These are phyloP conservation scores for rabbit (Oryctolagus cuniculus) DNA, from an alignment of 2,113 vertebrate genomes.

Conservation along the genomic window DNA sequence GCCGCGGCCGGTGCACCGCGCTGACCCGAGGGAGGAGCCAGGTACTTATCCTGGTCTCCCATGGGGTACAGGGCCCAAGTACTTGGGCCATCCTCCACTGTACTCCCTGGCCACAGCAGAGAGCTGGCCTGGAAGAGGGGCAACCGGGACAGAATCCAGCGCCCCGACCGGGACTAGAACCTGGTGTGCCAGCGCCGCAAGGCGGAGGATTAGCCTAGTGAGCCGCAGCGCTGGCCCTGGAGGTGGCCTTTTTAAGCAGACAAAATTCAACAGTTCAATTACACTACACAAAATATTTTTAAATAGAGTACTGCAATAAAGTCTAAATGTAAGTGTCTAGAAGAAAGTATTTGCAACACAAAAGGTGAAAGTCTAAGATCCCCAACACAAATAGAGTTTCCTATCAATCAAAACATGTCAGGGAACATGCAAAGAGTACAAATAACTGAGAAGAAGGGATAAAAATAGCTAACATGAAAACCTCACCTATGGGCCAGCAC, in stretches of 20 bases:
- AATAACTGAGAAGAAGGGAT: neutral
- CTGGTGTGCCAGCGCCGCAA: too few species aligned
- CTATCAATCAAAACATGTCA: neutral
- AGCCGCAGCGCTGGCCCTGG: too few species aligned
- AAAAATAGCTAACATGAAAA: neutral
- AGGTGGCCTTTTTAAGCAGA: neutral
- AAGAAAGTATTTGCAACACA: neutral
- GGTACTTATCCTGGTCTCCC: too few species aligned
- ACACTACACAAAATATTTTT: slow-evolving; percentile 15
- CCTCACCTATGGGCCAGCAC: neutral
- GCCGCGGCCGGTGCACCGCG: too few species aligned
- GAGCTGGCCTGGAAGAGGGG: too few species aligned
- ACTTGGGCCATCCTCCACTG: too few species aligned
- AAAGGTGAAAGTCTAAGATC: neutral
- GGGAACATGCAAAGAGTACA: neutral
- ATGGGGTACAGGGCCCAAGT: too few species aligned
- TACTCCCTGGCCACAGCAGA: too few species aligned
- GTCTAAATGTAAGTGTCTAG: neutral
- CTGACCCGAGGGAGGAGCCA: too few species aligned
- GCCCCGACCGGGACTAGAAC: too few species aligned
- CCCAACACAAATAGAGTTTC: neutral
- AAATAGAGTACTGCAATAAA: neutral
- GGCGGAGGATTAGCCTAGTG: too few species aligned
- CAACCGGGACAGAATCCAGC: too few species aligned
- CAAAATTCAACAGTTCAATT: neutral